Conservation (phyloP, 1,140 invertebrate species). For the Calosoma granatense region DNA sequence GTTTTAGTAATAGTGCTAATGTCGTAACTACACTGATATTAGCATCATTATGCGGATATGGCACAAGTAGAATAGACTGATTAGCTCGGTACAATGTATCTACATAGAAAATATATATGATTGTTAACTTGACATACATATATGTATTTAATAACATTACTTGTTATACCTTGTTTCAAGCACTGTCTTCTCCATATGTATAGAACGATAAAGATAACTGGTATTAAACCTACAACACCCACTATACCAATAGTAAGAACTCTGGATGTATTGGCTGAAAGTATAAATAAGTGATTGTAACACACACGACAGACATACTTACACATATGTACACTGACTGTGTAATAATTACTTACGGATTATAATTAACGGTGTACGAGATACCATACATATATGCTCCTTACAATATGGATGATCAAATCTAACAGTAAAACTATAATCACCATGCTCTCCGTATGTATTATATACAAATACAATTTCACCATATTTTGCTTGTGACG, state of each 20-base stretch:
- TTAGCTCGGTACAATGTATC: background rate
- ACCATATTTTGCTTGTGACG: conserved; percentile 24
- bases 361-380: conserved; percentile 31
- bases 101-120: too few relatives aligned
- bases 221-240: conserved; percentile 35
- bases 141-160: background rate
- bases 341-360: conserved; percentile 34
- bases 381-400: conserved; percentile 31
- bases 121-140: background rate
- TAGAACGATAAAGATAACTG: conserved; percentile 31
- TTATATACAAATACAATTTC: conserved; percentile 17
- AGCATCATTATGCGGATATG: conserved; percentile 25
- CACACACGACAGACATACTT: too few relatives aligned
- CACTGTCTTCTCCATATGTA: conserved; percentile 15
- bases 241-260: conserved; percentile 36
- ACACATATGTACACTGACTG: too few relatives aligned
- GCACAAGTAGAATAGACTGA: background rate
- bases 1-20: conserved; percentile 30
- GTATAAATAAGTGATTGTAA: conserved; percentile 16
- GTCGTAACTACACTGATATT: conserved; percentile 33
- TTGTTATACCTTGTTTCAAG: background rate
- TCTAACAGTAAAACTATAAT: conserved; percentile 34
- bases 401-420: conserved; percentile 29
- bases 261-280: conserved; percentile 27
- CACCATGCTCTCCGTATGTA: conserved; percentile 20